Evolutionary conservation across 2,888 invertebrate species (phyloP).

Genomic region (Cantharis rufa): DNA sequence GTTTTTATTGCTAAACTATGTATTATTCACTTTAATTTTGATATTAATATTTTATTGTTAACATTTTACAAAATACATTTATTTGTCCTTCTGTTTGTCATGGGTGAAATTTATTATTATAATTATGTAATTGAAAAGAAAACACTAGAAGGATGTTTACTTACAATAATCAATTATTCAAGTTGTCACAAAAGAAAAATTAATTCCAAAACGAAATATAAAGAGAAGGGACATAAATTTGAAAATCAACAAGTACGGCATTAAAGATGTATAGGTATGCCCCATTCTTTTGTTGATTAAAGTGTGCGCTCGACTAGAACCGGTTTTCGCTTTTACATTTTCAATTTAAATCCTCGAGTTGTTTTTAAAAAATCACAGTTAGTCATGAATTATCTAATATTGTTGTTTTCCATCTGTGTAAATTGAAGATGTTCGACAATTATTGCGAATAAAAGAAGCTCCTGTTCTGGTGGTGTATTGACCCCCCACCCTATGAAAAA

Average conservation of each 20-base stretch:
- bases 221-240: neutral
- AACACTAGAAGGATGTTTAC: neutral
- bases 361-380: neutral
- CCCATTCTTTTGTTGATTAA: neutral
- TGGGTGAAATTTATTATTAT: neutral
- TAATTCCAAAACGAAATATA: neutral
- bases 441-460: neutral
- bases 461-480: neutral
- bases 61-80: neutral
- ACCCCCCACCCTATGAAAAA: constrained; percentile 6
- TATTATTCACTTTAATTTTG: neutral
- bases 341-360: neutral
- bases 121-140: neutral
- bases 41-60: neutral
- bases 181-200: neutral
- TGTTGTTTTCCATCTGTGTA: neutral
- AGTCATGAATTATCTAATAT: neutral
- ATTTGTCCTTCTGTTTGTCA: neutral
- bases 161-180: neutral
- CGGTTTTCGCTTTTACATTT: neutral
- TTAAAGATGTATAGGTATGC: neutral
- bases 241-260: neutral
- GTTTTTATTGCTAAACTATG: too few species aligned
- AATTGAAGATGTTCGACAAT: neutral
- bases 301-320: neutral